These are phyloP conservation scores for Andrena bucephala DNA, from an alignment of 2,888 invertebrate species.

Conservation along the genomic window DNA sequence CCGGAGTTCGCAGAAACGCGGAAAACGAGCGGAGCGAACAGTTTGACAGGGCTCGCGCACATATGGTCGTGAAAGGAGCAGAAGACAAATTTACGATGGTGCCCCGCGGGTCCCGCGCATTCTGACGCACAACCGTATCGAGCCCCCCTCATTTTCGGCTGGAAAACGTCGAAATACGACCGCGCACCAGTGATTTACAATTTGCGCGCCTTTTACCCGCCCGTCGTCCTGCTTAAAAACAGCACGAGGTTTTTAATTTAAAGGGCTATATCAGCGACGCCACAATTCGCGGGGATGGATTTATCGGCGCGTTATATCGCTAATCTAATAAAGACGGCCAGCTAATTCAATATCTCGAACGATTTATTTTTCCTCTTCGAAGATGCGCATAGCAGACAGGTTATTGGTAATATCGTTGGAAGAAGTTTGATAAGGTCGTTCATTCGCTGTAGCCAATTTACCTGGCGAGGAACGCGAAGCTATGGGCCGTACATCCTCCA, in stretches of 20 bases:
- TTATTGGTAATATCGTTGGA: slow-evolving; percentile 55
- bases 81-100: slow-evolving; percentile 41
- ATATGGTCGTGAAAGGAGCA: slow-evolving; percentile 40
- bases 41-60: slow-evolving; percentile 30
- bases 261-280: not conserved
- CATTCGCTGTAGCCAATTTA: slow-evolving; percentile 63
- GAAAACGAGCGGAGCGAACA: slow-evolving; percentile 37
- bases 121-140: not conserved
- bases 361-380: slow-evolving; percentile 16
- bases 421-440: slow-evolving; percentile 60
- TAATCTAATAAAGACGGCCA: slow-evolving; percentile 10
- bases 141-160: not conserved
- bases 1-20: slow-evolving; percentile 27
- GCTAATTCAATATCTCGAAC: slow-evolving; percentile 39
- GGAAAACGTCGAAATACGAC: not conserved
- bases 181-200: not conserved
- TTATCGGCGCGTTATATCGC: not conserved
- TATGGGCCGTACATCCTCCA: slow-evolving; percentile 23
- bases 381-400: slow-evolving; percentile 14
- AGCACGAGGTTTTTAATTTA: not conserved
- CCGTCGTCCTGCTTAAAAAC: not conserved
- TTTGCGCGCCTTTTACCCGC: not conserved
- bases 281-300: not conserved
- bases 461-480: slow-evolving; percentile 17
- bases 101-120: not conserved